Evolutionary conservation across 2,113 vertebrate species (phyloP), one percentile per base, ranked within the genome.

Genomic region (Campylorhamphus procurvoides): DNA sequence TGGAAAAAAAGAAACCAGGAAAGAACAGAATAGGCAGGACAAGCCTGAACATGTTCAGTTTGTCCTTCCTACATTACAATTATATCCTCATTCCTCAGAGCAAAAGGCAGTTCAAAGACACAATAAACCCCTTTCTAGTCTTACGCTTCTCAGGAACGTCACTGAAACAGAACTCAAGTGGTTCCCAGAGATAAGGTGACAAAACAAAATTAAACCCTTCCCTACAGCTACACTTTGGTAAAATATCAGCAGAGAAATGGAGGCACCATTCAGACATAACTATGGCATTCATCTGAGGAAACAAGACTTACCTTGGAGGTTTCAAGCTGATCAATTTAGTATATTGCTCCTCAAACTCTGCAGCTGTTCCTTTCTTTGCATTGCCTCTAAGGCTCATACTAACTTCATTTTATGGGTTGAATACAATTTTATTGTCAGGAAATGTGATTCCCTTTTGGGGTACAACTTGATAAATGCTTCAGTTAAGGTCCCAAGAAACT

Each of bases 11-110:
- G 12, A 56, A 80, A 58, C 3, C 1, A 64, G 47, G 47, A 91
- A 59, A 79, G 75, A 93, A 67, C 27, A 15, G 63, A 93, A 67
- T 27, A 15, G 63, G 39, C 84, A 88, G 85, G 83, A 93, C 93
- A 97, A 96, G 97, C 52, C 96, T 87, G 81, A 64, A 90, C 96
- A 94, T 84, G 97, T 80, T 93, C 49, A 67, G 55, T 92, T 96
- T 92, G 89, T 80, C 84, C 71, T 96, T 89, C 73, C 59, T 84
- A 39, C 5, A 4, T 53, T 88, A 81, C 93, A 93, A 67, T 93
- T 91, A 94, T 78, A 96, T 89, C 93, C 93, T 97, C 96, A 94
- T 97, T 96, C 96, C 92, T 96, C 81, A 59, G 49, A 90, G 84
- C 78, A 91, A 87, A 89, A 96, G 52, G 84, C 87, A 87, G 94